Base-by-base conservation (phyloP, 2,113 vertebrate genomes). In the Leptosomus discolor region DNA sequence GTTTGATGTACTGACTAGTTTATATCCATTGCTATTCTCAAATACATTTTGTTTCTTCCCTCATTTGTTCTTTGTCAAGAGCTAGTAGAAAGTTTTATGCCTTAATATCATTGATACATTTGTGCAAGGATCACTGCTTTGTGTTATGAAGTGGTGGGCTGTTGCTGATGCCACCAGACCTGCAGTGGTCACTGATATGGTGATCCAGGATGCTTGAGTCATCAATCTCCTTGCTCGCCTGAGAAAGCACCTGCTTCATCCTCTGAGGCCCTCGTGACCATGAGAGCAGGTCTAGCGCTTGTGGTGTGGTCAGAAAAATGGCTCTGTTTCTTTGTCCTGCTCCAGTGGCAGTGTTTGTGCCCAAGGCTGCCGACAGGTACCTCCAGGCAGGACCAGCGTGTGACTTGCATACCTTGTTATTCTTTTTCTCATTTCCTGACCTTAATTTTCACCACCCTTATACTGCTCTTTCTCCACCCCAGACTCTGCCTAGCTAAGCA, bases 381-480 rank as follows among this genome's bases (percentile, higher is more conserved):
- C 1, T 8, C 2, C 6, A 30, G 41, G 17, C 5, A 48, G 80
- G 51, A 77, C 3, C 2, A 1, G 4, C 0, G 0, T 6, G 8
- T 15, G 8, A 30, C 10, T 53, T 78, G 21, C 14, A 30, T 18
- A 64, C 0, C 0, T 73, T 84, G 23, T 46, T 56, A 14, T 12
- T 29, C 8, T 50, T 56, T 89, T 77, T 46, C 24, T 43, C 3
- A 56, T 85, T 57, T 65, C 21, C 32, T 57, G 36, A n/a, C 4
- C 22, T 74, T 43, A 10, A 34, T 81, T 92, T 80, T 89, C 15
- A 73, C 14, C 10, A 45, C 15, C 0, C 0, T 70, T n/a, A 19
- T 61, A 48, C 7, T 14, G 63, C 22, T 56, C 34, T 51, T 48
- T 48, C 43, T 91, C 29, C 5, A 8, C 1, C 12, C 21, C 8